Conservation (phyloP, 1,140 invertebrate species). For the Magallana angulata region DNA sequence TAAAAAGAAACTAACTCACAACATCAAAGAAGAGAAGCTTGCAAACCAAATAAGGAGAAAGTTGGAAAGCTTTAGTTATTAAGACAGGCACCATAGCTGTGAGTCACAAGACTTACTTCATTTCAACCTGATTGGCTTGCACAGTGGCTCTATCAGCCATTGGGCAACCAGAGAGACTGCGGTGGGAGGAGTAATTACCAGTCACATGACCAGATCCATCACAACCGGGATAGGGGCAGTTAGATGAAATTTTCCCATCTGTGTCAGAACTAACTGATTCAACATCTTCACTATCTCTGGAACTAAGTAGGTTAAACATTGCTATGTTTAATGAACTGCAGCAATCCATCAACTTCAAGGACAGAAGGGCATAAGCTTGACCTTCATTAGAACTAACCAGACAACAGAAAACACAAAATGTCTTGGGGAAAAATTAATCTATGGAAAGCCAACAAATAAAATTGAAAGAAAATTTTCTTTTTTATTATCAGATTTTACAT, state of each 20-base stretch:
- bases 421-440: constrained; percentile 21
- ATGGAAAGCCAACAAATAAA: constrained; percentile 1
- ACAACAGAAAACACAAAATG: constrained; percentile 23
- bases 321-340: background rate
- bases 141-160: constrained; percentile 83
- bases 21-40: constrained; percentile 14
- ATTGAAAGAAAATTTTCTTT: background rate
- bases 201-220: constrained; percentile 82
- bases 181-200: constrained; percentile 88
- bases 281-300: constrained; percentile 34
- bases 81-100: constrained; percentile 6
- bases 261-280: constrained; percentile 19
- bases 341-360: background rate
- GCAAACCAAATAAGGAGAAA: constrained; percentile 4
- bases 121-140: constrained; percentile 76
- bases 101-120: constrained; percentile 84
- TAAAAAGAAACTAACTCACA: background rate
- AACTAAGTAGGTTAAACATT: constrained; percentile 38
- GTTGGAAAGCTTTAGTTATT: constrained; percentile 3
- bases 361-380: background rate
- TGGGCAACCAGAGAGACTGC: constrained; percentile 88
- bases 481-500: constrained; percentile 7
- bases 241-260: constrained; percentile 50
- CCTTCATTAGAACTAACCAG: background rate
- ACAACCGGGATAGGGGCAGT: constrained; percentile 80